Conservation (phyloP, 2,888 invertebrate species). For the Xanthia icteritia region DNA sequence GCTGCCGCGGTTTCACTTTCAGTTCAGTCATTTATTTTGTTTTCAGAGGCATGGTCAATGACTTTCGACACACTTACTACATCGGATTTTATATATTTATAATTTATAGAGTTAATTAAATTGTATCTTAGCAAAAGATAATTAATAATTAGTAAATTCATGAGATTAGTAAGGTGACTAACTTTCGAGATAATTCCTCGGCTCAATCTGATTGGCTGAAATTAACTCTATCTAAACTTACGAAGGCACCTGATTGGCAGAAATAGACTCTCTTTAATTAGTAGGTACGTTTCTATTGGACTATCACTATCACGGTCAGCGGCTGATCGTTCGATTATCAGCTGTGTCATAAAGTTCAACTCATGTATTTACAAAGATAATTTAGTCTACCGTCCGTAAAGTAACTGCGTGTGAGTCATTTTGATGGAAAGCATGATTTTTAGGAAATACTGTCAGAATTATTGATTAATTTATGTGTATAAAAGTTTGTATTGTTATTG, state of each 20-base stretch:
- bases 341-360: slow-evolving; percentile 22
- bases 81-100: background rate
- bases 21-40: background rate
- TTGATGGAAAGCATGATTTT: slow-evolving; percentile 7
- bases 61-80: background rate
- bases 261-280: background rate
- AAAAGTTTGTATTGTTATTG: background rate
- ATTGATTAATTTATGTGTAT: slow-evolving; percentile 17
- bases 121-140: background rate
- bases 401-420: slow-evolving; percentile 23
- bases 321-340: slow-evolving; percentile 36
- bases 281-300: slow-evolving; percentile 3
- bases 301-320: slow-evolving; percentile 2
- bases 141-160: slow-evolving; percentile 4
- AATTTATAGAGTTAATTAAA: background rate
- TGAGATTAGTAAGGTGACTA: background rate
- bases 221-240: background rate
- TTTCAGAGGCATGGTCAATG: background rate
- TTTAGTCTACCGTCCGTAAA: slow-evolving; percentile 20
- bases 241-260: background rate
- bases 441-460: background rate
- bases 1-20: slow-evolving; percentile 5
- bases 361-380: slow-evolving; percentile 19
- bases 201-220: background rate
- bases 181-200: slow-evolving; percentile 9